Evolutionary conservation across 2,888 invertebrate genomes (phyloP), one percentile per base, ranked within the genome.

Genomic region (Drosophila longiperda): DNA sequence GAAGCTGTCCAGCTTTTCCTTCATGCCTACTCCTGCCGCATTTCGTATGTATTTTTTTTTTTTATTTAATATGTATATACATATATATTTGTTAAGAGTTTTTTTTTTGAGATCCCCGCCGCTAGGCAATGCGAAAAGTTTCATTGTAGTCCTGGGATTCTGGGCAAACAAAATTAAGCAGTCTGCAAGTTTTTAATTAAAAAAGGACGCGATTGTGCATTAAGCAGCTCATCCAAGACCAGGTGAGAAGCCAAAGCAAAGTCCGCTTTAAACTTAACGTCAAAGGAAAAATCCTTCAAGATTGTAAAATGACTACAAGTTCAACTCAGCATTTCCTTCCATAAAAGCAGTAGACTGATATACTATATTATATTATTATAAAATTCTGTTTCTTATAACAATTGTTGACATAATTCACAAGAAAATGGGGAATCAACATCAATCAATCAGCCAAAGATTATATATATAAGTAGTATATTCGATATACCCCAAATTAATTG

Each of bases 101-200:
- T 26, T 26, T 1, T 5, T 45, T 42, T 32, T 54, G 54, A 61
- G 26, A 32, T 38, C 49, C 66, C 59, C 11, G 82, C 78, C 82
- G 62, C 78, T 60, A 81, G 78, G 79, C 90, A 72, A 61, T 66
- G 69, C 48, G 48, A 78, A 81, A 90, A 85, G 78, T 85, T 85
- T 85, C 84, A 89, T 85, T 90, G 87, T 90, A 78, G 90, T 90
- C 90, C 79, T 70, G 89, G 89, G 89, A 85, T 89, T 89, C 89
- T 85, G 87, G 75, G 82, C 87, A 90, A 85, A 89, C 85, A 89
- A 85, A 90, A 85, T 85, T 90, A 90, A 90, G 90, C 84, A 90
- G 85, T 85, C 90, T 90, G 89, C 84, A 85, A 85, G 90, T 85
- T 85, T 85, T 85, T 90, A 90, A 85, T 90, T 85, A 90, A 85